Evolutionary conservation across 2,113 vertebrate species (phyloP).

Genomic region (Psammodynastes pulverulentus): DNA sequence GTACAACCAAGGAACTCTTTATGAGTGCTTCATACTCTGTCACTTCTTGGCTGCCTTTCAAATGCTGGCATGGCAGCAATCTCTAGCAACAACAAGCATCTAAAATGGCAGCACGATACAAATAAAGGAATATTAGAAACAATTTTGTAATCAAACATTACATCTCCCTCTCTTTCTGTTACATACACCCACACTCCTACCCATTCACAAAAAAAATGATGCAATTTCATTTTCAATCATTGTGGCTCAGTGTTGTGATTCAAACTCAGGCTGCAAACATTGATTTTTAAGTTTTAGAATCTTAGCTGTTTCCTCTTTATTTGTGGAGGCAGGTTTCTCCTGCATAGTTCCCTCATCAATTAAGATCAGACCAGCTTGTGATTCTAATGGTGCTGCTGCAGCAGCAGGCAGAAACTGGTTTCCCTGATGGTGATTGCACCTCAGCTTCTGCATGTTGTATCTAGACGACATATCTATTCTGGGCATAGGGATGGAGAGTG

Average conservation of each 20-base stretch:
- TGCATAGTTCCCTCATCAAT: not conserved
- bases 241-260: not conserved
- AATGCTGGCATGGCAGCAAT: not conserved
- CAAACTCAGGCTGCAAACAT: not conserved
- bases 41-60: not conserved
- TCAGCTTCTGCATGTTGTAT: not conserved
- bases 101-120: not conserved
- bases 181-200: not conserved
- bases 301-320: not conserved
- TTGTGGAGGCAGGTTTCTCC: not conserved
- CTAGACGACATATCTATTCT: not conserved
- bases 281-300: not conserved
- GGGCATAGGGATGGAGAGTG: not conserved
- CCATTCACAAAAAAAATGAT: not conserved
- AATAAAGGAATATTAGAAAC: not conserved
- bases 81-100: not conserved
- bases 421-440: not conserved
- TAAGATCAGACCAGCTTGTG: not conserved
- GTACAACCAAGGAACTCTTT: not conserved
- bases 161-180: not conserved
- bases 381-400: not conserved
- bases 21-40: not conserved
- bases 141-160: not conserved
- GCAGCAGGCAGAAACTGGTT: not conserved
- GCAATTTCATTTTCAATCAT: not conserved